A percentile compares a stretch with the other conserved stretches of the same genome.
These are phyloP conservation scores for Timandra comae DNA, from an alignment of 2,888 invertebrate genomes.

Conservation along the genomic window DNA sequence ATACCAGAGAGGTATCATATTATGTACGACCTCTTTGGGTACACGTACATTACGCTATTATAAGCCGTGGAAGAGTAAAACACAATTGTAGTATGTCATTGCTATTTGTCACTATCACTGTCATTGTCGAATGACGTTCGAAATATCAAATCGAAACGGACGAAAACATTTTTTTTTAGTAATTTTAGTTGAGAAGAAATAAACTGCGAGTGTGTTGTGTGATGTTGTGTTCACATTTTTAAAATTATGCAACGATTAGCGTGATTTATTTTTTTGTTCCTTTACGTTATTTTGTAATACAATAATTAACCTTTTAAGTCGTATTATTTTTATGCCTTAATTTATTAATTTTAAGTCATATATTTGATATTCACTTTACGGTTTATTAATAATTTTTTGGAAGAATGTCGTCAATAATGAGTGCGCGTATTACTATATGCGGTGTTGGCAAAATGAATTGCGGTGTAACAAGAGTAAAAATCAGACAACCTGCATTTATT, in stretches of 20 bases:
- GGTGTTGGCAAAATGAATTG: conserved; percentile 37
- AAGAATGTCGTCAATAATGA: conserved; percentile 34
- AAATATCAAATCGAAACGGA: no score
- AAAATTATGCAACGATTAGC: conserved; percentile 34
- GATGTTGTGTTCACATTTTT: conserved; percentile 12
- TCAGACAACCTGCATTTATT: conserved; percentile 18
- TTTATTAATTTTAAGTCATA: conserved; percentile 5
- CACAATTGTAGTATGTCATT: no score
- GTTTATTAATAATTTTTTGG: conserved; percentile 13
- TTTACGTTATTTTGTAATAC: not conserved
- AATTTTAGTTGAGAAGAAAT: no score
- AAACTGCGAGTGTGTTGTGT: not conserved
- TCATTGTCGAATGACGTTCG: no score
- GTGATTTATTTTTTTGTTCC: not conserved
- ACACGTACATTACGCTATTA: no score
- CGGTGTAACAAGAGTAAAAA: conserved; percentile 32
- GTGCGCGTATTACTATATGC: conserved; percentile 31
- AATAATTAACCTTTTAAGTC: conserved; percentile 1
- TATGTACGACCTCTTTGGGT: no score
- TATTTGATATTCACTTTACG: conserved; percentile 12
- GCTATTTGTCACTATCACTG: no score
- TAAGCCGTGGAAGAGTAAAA: no score
- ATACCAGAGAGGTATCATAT: no score
- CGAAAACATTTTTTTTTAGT: no score
- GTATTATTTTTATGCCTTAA: conserved; percentile 2